Evolutionary conservation across 2,797 vertebrate species (phyloP), one percentile per base, ranked within the genome.

Genomic region (Enteromius viviparus): DNA sequence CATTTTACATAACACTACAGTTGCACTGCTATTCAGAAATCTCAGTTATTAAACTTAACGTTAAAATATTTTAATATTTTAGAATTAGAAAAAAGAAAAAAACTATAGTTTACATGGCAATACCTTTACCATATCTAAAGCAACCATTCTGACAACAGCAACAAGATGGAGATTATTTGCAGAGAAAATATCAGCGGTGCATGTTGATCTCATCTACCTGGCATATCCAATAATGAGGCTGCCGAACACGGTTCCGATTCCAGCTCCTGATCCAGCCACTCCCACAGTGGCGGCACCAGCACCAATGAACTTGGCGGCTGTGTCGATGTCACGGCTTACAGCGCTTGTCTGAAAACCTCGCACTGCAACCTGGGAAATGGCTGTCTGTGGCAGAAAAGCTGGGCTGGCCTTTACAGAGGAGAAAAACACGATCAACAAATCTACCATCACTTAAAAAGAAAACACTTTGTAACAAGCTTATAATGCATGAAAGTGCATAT

Each of bases 201-300:
- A 11, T 26, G 21, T 37, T 34, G 55, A 3, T 34, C 7, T 12
- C 29, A 8, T 29, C 6, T 90, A 98, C 97, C 97, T 98, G 92
- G 97, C 97, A 91, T 98, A 99, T 87, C 97, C 97, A 19, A 99
- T 98, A 89, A 98, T 99, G 87, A 99, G 96, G 88, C 97, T 98
- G 82, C 97, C 97, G n/a, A 99, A 99, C 76, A 99, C 97, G 0
- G 97, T 99, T 74, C 97, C 97, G 45, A 98, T 98, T 71, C 97
- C 97, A 1, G 97, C 97, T 81, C 97, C 97, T 3, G 97, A 98
- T 8, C 97, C 97, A 3, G 97, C 97, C 88, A 99, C 97, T 69
- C 97, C 97, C 2, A 99, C 97, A 0, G 97, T 99, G 90, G 97
- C 97, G 1, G 97, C 97, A 42, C 97, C 97, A 1, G 97, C 97